A percentile compares a stretch with the other conserved stretches of the same genome.
Evolutionary conservation across 2,888 invertebrate species (phyloP).

Genomic region (Eristalis arbustorum): DNA sequence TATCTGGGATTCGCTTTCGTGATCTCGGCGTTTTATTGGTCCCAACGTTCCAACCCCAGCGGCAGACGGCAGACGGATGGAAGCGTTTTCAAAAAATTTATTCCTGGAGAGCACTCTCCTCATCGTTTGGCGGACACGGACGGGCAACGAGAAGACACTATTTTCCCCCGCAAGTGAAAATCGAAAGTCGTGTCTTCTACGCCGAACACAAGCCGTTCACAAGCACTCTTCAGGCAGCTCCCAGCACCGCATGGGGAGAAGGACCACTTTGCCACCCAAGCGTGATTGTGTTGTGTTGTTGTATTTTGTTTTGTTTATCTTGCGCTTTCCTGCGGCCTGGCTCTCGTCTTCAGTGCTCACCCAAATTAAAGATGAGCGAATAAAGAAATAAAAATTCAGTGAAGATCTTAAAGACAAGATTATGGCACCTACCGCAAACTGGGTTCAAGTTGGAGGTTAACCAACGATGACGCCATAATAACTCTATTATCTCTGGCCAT

Average conservation of each 20-base stretch:
- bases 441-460: conserved; percentile 69
- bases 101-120: conserved; percentile 26
- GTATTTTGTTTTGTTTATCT: conserved; percentile 7
- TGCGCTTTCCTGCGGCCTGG: not conserved
- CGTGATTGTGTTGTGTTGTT: conserved; percentile 51
- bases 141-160: conserved; percentile 35
- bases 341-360: conserved; percentile 34
- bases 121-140: conserved; percentile 50
- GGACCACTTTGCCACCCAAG: conserved; percentile 68
- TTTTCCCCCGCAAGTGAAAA: conserved; percentile 52
- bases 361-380: conserved; percentile 70
- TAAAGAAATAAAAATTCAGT: conserved; percentile 69
- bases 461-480: conserved; percentile 69
- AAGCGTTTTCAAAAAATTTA: conserved; percentile 32
- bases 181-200: conserved; percentile 69
- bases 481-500: conserved; percentile 59
- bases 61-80: not conserved
- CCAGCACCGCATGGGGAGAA: conserved; percentile 42
- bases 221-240: conserved; percentile 40
- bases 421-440: conserved; percentile 70
- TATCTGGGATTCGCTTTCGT: conserved; percentile 64
- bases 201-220: conserved; percentile 57
- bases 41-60: not conserved
- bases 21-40: conserved; percentile 58
- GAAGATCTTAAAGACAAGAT: conserved; percentile 66